These are phyloP conservation scores for Hecatera dysodea DNA, from an alignment of 2,888 invertebrate species.

Conservation along the genomic window DNA sequence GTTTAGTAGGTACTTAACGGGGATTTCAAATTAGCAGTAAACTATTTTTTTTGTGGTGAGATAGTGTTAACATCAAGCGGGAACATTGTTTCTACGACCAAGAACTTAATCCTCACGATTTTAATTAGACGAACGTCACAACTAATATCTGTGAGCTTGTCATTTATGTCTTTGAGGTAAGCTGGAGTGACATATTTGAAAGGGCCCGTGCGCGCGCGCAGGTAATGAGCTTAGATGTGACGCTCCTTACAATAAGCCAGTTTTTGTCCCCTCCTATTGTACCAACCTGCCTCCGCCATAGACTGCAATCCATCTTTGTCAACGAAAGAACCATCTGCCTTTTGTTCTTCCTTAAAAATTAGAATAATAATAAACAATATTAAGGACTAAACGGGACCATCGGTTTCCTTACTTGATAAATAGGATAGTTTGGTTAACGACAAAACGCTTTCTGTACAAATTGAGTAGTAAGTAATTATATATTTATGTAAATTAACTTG, in stretches of 20 bases:
- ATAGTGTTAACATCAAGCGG: constrained; percentile 29
- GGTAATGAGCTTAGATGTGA: constrained; percentile 83
- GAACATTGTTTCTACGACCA: constrained; percentile 49
- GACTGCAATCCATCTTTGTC: constrained; percentile 86
- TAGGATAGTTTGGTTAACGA: constrained; percentile 60
- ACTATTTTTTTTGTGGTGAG: constrained; percentile 16
- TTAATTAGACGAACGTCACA: constrained; percentile 80
- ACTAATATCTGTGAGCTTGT: constrained; percentile 74
- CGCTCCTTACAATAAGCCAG: constrained; percentile 75
- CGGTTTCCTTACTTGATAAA: constrained; percentile 63
- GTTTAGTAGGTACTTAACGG: constrained; percentile 33
- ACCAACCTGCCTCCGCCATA: constrained; percentile 74
- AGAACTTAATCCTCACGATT: constrained; percentile 71
- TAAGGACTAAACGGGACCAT: constrained; percentile 73
- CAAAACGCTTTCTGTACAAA: constrained; percentile 39
- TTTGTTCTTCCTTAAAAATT: constrained; percentile 88
- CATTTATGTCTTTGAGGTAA: constrained; percentile 75
- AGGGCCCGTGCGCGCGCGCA: constrained; percentile 80
- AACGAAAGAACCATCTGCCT: constrained; percentile 79
- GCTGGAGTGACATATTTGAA: constrained; percentile 83
- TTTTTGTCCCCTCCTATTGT: constrained; percentile 82
- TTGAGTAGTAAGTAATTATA: constrained; percentile 42
- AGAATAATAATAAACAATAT: constrained; percentile 83
- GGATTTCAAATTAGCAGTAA: constrained; percentile 28
- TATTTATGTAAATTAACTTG: constrained; percentile 48